Base-by-base conservation (phyloP, 2,113 vertebrate genomes). In the Notarius lentiginosus region DNA sequence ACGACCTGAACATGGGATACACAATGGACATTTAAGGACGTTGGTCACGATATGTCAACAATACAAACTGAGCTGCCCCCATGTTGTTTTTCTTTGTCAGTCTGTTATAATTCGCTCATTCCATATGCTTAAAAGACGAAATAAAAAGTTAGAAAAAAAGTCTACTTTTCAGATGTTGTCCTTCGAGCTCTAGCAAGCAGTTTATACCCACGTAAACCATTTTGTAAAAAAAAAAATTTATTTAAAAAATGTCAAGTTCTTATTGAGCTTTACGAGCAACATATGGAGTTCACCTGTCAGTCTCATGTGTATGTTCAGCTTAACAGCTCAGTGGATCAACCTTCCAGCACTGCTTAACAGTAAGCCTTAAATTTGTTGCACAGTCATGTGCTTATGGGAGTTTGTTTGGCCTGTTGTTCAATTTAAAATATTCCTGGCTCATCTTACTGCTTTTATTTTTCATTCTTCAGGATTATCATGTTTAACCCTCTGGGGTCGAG, bases 321-420 rank as follows among this genome's bases (percentile, higher is more conserved):
- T 77, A 55, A 55, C 12, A 56, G 75, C 51, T 55, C 24, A 79
- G 51, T 79, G 75, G 51, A 79, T 79, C 6, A 27, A 79, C 27
- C 24, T 27, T n/a, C 51, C 1, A 1, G 24, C n/a, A 3, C 51
- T 79, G 75, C 51, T 17, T 27, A 55, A 17, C 51, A 55, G 14
- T 77, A 77, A 77, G 51, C 75, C 3, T 51, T 15, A 77, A 77
- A 77, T 77, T n/a, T 55, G 49, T 17, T 55, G 75, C 75, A 27
- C 75, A 55, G 75, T n/a, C 75, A 55, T 8, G 51, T 77, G 75
- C 75, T 55, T 55, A 27, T 55, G 75, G 75, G 24, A 77, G 75
- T 77, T 77, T 55, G 24, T 77, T 77, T 77, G 49, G 24, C 24
- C 2, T 77, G 75, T 77, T 77, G 51, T 55, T 55, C 51, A 55